Percentiles rank a stretch among this genome's conserved stretches.
phyloP scores from a whole-genome alignment of 2,888 invertebrate genomes.

The Hirtodrosophila alboralis region DNA sequence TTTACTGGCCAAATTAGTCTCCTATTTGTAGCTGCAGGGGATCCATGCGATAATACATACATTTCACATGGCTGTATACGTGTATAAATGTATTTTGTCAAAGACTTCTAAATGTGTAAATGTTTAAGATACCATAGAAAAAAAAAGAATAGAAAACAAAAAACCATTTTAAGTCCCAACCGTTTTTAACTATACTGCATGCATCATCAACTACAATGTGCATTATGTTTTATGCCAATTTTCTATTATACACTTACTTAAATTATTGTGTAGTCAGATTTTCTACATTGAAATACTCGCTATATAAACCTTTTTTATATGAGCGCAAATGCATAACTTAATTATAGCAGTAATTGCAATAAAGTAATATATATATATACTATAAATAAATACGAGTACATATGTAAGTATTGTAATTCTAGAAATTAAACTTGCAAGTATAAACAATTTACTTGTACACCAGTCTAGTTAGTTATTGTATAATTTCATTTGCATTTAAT shows the following conservation, averaged over 20 bases:
- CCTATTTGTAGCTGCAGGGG: conserved; percentile 40
- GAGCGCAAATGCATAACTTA: conserved; percentile 34
- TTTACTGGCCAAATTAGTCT: conserved; percentile 71
- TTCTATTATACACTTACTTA: conserved; percentile 38
- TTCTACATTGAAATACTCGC: conserved; percentile 54
- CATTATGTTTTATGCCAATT: conserved; percentile 56
- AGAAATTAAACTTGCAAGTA: conserved; percentile 46
- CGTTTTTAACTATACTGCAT: conserved; percentile 65
- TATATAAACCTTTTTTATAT: conserved; percentile 34
- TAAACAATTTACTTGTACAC: conserved; percentile 42
- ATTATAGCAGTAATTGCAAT: conserved; percentile 35
- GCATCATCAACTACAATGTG: conserved; percentile 42
- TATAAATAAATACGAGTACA: conserved; percentile 22
- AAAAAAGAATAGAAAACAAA: conserved; percentile 18
- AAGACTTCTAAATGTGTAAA: conserved; percentile 76
- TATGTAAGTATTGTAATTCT: conserved; percentile 64
- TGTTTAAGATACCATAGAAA: conserved; percentile 37
- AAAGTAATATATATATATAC: conserved; percentile 25
- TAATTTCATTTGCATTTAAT: conserved; percentile 71
- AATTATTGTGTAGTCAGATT: conserved; percentile 48
- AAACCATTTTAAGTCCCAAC: conserved; percentile 30
- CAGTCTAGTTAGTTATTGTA: conserved; percentile 57
- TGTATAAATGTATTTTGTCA: conserved; percentile 72
- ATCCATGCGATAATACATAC: conserved; percentile 41
- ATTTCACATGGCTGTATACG: conserved; percentile 63